Conservation (phyloP, 2,888 invertebrate species). For the Crossocerus cetratus region DNA sequence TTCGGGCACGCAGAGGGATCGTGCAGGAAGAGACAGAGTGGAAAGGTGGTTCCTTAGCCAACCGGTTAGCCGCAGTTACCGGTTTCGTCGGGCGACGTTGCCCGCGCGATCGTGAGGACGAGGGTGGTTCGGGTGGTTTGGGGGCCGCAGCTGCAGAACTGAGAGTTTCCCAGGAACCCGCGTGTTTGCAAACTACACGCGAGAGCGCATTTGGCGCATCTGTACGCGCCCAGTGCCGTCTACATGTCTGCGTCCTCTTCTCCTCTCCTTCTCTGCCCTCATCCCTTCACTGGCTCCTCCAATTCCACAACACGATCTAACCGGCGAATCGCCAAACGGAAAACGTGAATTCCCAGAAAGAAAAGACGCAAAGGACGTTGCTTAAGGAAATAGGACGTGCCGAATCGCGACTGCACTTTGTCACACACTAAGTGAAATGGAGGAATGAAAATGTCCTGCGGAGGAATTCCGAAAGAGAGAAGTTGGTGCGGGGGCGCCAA, state of each 20-base stretch:
- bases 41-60: not conserved
- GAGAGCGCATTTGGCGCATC: slow-evolving; percentile 29
- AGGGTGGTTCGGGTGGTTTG: slow-evolving; percentile 13
- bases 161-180: slow-evolving; percentile 11
- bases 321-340: not conserved
- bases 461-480: not conserved
- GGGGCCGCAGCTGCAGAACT: slow-evolving; percentile 38
- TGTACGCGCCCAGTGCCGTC: slow-evolving; percentile 12
- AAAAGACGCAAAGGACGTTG: not conserved
- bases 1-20: too few species aligned
- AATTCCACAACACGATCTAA: not conserved
- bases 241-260: not conserved
- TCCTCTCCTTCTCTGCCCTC: not conserved
- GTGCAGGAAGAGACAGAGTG: too few species aligned
- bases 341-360: not conserved
- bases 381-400: not conserved
- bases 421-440: not conserved
- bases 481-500: not conserved
- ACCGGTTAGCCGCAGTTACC: slow-evolving; percentile 28
- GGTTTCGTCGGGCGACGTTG: slow-evolving; percentile 25
- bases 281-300: not conserved
- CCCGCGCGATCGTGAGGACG: slow-evolving; percentile 43
- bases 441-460: not conserved
- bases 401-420: not conserved
- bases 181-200: slow-evolving; percentile 40